Conservation (phyloP, 2,888 invertebrate genomes). For the Drosophila gaucha region DNA sequence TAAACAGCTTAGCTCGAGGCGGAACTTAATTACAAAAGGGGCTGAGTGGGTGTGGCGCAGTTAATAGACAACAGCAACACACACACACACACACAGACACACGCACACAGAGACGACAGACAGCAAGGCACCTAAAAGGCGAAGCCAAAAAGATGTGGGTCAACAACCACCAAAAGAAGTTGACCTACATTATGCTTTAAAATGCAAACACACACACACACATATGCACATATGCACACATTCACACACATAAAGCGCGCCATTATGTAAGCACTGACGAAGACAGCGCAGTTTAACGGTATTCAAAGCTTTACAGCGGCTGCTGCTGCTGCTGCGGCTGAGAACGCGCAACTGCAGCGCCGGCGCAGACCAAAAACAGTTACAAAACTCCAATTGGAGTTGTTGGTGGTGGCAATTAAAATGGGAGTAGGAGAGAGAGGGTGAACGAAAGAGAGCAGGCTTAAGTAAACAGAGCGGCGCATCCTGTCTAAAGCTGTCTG, state of each 20-base stretch:
- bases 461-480: constrained; percentile 57
- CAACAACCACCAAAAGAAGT: constrained; percentile 78
- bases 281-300: constrained; percentile 60
- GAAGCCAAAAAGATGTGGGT: constrained; percentile 70
- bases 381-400: constrained; percentile 68
- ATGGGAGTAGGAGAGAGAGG: constrained; percentile 17
- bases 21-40: constrained; percentile 21
- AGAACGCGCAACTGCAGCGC: constrained; percentile 55
- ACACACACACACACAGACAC: constrained; percentile 18
- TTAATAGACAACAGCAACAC: constrained; percentile 28
- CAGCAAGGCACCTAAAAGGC: constrained; percentile 29
- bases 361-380: constrained; percentile 61
- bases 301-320: constrained; percentile 38
- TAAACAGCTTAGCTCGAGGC: constrained; percentile 28
- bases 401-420: constrained; percentile 38
- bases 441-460: constrained; percentile 14
- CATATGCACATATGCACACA: constrained; percentile 23
- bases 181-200: constrained; percentile 74
- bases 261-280: constrained; percentile 68
- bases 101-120: constrained; percentile 27
- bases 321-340: constrained; percentile 17
- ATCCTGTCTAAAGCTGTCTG: constrained; percentile 27
- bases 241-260: constrained; percentile 13
- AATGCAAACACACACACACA: constrained; percentile 57
- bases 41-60: constrained; percentile 47